Evolutionary conservation across 2,797 vertebrate genomes (phyloP).

Genomic region (Sebastes jordani): DNA sequence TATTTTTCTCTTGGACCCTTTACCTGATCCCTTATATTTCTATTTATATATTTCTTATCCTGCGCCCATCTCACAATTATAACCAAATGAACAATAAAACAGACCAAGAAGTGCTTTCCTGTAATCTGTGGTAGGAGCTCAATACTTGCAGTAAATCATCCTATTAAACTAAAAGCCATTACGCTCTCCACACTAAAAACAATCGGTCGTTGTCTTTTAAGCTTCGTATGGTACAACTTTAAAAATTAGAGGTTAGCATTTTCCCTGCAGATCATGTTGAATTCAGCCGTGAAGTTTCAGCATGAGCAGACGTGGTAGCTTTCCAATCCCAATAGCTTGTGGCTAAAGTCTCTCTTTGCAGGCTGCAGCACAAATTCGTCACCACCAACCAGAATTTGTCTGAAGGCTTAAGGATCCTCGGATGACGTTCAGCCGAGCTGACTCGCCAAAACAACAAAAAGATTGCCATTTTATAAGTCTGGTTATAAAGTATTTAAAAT

Average conservation of each 20-base stretch:
- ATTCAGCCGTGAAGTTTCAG: conserved; percentile 16
- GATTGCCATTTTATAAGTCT: neutral
- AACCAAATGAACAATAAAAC: neutral
- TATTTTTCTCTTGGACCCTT: conserved; percentile 9
- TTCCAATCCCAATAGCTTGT: conserved; percentile 32
- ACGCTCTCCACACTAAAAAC: neutral
- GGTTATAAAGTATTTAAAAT: neutral
- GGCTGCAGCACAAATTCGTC: conserved; percentile 30
- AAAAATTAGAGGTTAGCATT: conserved; percentile 1
- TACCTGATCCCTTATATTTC: neutral
- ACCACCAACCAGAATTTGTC: conserved; percentile 36
- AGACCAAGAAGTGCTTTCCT: neutral
- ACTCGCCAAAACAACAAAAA: conserved; percentile 5
- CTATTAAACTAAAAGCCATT: conserved; percentile 13
- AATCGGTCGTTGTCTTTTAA: neutral
- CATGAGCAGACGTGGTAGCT: conserved; percentile 22
- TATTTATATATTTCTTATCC: neutral
- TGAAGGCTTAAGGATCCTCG: conserved; percentile 13
- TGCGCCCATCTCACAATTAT: conserved; percentile 11
- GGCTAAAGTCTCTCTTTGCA: conserved; percentile 31
- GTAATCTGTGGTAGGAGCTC: neutral
- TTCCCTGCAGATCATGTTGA: conserved; percentile 17
- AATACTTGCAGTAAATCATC: neutral
- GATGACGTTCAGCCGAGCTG: conserved; percentile 17
- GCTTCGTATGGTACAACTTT: neutral